A percentile compares a stretch with the other conserved stretches of the same genome.
phyloP scores from a whole-genome alignment of 2,797 vertebrate species.

The Paramormyrops hopkinsi region DNA sequence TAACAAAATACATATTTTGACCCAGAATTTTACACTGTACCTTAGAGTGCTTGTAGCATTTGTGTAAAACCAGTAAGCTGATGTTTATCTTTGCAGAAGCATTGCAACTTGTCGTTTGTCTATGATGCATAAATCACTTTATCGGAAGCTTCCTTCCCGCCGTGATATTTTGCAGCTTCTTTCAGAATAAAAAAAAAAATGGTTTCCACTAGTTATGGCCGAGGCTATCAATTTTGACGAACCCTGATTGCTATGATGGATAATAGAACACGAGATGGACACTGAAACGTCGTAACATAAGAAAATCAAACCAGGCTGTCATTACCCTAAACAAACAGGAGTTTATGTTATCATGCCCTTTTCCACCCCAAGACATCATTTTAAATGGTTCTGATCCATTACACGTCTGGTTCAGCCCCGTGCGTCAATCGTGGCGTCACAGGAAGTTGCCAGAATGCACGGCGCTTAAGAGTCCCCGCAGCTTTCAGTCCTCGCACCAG shows the following conservation, averaged over 20 bases:
- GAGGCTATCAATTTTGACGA: neutral
- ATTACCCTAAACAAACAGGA: neutral
- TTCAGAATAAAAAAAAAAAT: neutral
- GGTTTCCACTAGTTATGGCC: neutral
- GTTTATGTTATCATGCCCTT: neutral
- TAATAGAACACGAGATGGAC: neutral
- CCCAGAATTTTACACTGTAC: neutral
- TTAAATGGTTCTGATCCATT: neutral
- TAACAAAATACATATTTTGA: neutral
- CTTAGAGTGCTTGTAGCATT: neutral
- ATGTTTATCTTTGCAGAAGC: neutral
- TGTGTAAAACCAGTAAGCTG: neutral
- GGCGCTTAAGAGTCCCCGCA: conserved; percentile 14
- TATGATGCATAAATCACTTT: neutral
- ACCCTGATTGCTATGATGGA: neutral
- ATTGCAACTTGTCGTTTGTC: neutral
- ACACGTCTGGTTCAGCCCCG: neutral
- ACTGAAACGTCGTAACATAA: neutral
- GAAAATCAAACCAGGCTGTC: neutral
- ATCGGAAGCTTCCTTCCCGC: neutral
- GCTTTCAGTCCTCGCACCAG: neutral
- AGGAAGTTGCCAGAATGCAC: conserved; percentile 24
- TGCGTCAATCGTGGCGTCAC: conserved; percentile 21
- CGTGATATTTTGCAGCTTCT: neutral
- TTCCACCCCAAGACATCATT: neutral